phyloP scores from a whole-genome alignment of 2,888 invertebrate genomes.

The Athripsodes cinereus region DNA sequence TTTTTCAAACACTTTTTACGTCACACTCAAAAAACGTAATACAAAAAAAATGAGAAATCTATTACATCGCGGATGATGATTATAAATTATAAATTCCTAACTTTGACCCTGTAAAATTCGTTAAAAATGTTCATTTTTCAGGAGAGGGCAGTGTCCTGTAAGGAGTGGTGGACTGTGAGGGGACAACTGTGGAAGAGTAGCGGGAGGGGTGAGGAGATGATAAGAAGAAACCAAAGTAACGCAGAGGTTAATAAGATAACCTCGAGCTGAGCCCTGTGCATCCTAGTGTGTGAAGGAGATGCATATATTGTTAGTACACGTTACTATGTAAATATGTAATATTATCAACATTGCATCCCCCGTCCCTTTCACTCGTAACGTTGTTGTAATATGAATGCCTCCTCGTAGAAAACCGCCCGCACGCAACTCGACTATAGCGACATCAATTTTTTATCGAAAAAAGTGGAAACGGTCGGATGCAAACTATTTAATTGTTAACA shows the following conservation, averaged over 20 bases:
- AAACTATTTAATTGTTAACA: no score
- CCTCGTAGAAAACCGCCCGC: constrained; percentile 17
- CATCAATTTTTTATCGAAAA: not conserved
- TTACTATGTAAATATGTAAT: no score
- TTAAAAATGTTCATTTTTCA: not conserved
- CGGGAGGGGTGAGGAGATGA: constrained; percentile 34
- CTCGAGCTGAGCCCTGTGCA: not conserved
- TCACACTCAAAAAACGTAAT: no score
- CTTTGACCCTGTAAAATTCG: no score
- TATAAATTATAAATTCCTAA: no score
- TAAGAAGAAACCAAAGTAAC: constrained; percentile 39
- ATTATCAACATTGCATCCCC: no score
- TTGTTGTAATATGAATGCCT: not conserved
- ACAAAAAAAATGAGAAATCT: no score
- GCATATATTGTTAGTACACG: constrained; percentile 33
- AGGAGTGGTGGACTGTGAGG: constrained; percentile 16
- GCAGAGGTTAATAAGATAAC: constrained; percentile 32
- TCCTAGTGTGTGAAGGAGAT: not conserved
- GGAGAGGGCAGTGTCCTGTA: not conserved
- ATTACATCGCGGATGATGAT: no score
- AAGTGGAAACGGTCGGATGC: not conserved
- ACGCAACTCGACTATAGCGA: constrained; percentile 22
- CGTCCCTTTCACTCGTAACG: constrained; percentile 30
- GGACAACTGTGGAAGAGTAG: constrained; percentile 32
- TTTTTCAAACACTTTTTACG: no score